Base-by-base conservation (phyloP, 2,797 vertebrate species). In the Pangasius macronema region DNA sequence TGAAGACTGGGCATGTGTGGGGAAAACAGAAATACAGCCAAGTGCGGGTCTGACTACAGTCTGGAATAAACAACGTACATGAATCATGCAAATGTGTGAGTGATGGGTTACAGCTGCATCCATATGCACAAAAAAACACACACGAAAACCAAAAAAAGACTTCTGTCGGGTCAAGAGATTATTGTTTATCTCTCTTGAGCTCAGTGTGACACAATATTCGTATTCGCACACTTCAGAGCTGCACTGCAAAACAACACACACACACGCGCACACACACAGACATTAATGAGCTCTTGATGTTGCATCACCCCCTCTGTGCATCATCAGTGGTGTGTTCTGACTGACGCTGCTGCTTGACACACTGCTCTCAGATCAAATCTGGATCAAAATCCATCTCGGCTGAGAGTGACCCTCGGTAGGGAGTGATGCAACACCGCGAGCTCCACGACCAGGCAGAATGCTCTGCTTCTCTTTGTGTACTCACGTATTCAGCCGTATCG, bases 401-500 rank as follows among this genome's bases (percentile, higher is more conserved):
- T 49, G n/a, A 51, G 57, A 80, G 75, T 68, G 85, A 86, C 85
- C 85, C 75, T 22, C 27, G 59, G 10, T 16, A 36, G 46, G 73
- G 75, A 80, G 86, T 94, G 95, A 95, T 95, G 95, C 95, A 96
- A 94, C 93, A 93, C 86, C 94, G 91, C 87, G 91, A 91, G 87
- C 76, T 92, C 79, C 86, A 65, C 87, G 91, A 92, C 85, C 75
- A 68, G 22, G 39, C 82, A 83, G 80, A 93, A 88, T 91, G 91
- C 91, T 87, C 92, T 82, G 42, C 22, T 18, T 79, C 85, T 73
- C 85, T 72, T 85, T 80, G 86, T 55, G 88, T 97, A 99, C 98
- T 99, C 94, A 99, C 98, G 82, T 99, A 99, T 97, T 99, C 98
- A 82, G 98, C 98, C 53, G 97, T 99, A 95, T 99, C 97, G 94